Conservation (phyloP, 2,888 invertebrate genomes). For the Drepanosiphum platanoidis region DNA sequence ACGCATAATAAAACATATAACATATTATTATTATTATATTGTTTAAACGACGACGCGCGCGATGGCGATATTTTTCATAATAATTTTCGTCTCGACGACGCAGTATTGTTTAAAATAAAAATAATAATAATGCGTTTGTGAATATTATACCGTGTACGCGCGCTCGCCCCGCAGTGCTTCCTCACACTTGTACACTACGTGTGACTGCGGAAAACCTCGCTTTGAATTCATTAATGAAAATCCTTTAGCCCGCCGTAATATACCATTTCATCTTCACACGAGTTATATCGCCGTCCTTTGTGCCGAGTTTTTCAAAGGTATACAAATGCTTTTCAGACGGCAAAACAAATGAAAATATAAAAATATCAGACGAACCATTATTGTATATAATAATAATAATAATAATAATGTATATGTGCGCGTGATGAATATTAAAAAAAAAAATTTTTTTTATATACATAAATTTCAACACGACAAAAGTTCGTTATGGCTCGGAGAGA, state of each 20-base stretch:
- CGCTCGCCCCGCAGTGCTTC: neutral
- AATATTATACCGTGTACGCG: neutral
- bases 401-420: neutral
- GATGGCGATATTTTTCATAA: neutral
- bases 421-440: neutral
- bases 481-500: neutral
- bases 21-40: neutral
- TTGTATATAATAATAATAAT: neutral
- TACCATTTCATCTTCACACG: slow-evolving; percentile 32
- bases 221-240: slow-evolving; percentile 48
- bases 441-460: neutral
- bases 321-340: neutral
- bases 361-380: slow-evolving; percentile 17
- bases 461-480: neutral
- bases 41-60: neutral
- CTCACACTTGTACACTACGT: neutral
- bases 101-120: neutral
- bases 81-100: neutral
- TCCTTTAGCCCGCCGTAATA: slow-evolving; percentile 11
- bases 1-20: neutral
- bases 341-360: slow-evolving; percentile 23
- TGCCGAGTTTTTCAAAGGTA: slow-evolving; percentile 6
- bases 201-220: slow-evolving; percentile 26
- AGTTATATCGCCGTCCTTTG: slow-evolving; percentile 13
- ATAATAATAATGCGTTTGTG: neutral